phyloP scores from a whole-genome alignment of 2,113 vertebrate genomes.

The Macroglossus sobrinus region DNA sequence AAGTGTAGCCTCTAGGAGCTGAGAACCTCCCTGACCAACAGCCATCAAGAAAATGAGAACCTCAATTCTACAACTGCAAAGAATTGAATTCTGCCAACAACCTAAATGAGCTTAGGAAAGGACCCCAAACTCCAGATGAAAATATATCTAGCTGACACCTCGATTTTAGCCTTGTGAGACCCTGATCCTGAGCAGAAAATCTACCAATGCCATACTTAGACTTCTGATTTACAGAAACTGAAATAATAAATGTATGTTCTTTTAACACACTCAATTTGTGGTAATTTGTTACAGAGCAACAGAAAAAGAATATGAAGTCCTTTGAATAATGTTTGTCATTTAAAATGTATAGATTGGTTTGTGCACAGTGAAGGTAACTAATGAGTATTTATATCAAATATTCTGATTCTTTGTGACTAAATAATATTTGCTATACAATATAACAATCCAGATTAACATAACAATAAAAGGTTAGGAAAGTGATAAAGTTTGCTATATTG shows the following conservation, averaged over 20 bases:
- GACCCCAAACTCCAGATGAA: not conserved
- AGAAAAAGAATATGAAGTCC: not conserved
- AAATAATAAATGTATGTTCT: not conserved
- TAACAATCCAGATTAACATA: not conserved
- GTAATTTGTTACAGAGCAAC: not conserved
- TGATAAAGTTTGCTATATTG: not conserved
- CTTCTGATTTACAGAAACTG: not conserved
- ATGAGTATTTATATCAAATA: not conserved
- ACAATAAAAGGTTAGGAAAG: not conserved
- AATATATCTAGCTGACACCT: not conserved
- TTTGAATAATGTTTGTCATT: not conserved
- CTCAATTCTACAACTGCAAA: not conserved
- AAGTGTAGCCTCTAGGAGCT: not conserved
- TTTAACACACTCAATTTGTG: not conserved
- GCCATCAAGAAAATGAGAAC: not conserved
- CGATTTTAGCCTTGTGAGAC: not conserved
- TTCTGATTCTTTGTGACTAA: not conserved
- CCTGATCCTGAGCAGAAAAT: not conserved
- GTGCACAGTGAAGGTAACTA: not conserved
- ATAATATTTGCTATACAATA: not conserved
- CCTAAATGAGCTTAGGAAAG: not conserved
- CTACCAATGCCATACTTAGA: not conserved
- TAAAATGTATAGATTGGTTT: not conserved
- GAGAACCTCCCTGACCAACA: not conserved
- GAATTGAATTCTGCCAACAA: not conserved